Conservation (phyloP, 2,888 invertebrate species). For the Ennomos fuscantarius region DNA sequence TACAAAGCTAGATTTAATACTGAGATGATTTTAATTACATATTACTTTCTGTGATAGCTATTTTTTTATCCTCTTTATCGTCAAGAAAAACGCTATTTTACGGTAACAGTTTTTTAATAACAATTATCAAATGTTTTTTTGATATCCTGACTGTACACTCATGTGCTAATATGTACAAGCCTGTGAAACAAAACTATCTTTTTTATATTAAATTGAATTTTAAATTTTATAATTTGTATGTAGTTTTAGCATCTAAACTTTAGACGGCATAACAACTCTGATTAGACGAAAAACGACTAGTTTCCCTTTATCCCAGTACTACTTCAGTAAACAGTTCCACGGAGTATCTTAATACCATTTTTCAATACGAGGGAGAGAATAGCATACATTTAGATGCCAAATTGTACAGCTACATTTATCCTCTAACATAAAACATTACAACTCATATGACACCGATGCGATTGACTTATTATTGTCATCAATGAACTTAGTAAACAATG, state of each 20-base stretch:
- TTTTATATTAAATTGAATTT: too few species aligned
- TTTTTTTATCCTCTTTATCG: slow-evolving; percentile 1
- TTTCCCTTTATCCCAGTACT: too few species aligned
- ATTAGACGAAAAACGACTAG: too few species aligned
- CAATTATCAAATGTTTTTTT: too few species aligned
- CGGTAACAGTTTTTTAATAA: too few species aligned
- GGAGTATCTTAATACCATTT: slow-evolving; percentile 10
- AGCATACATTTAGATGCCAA: slow-evolving; percentile 7
- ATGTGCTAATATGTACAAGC: too few species aligned
- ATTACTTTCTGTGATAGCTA: slow-evolving; percentile 33
- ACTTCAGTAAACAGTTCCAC: not conserved
- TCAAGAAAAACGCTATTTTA: slow-evolving; percentile 29
- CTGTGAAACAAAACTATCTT: too few species aligned
- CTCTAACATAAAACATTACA: slow-evolving; percentile 34
- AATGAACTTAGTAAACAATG: slow-evolving; percentile 38
- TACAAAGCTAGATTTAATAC: slow-evolving; percentile 62
- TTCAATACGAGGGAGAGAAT: slow-evolving; percentile 7
- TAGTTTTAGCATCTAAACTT: too few species aligned
- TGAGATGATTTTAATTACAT: slow-evolving; percentile 34
- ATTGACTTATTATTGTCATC: slow-evolving; percentile 69
- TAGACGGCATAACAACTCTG: too few species aligned
- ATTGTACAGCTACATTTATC: slow-evolving; percentile 4
- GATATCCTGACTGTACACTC: too few species aligned
- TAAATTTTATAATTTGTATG: too few species aligned
- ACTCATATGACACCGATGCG: slow-evolving; percentile 70